phyloP scores from a whole-genome alignment of 2,888 invertebrate species.

The Mellilla xanthometata region DNA sequence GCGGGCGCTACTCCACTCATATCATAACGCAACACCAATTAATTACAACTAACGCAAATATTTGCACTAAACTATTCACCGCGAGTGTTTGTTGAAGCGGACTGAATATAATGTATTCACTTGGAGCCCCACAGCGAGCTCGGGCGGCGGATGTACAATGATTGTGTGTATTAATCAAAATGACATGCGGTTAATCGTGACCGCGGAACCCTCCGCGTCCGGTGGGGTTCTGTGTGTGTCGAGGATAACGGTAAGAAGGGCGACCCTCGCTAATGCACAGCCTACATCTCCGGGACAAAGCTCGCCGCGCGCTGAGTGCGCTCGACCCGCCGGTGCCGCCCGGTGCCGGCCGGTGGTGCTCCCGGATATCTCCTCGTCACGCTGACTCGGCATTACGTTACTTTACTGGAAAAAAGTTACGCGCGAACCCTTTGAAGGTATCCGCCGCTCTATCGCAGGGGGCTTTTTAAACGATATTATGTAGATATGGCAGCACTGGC shows the following conservation, averaged over 20 bases:
- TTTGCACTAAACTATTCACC: conserved; percentile 39
- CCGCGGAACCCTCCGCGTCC: conserved; percentile 51
- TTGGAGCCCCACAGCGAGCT: conserved; percentile 33
- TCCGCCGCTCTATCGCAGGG: background rate
- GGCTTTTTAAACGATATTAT: conserved; percentile 8
- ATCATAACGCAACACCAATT: conserved; percentile 31
- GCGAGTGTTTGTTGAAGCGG: conserved; percentile 41
- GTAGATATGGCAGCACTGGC: conserved; percentile 13
- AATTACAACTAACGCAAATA: conserved; percentile 40
- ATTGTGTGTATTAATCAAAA: conserved; percentile 75
- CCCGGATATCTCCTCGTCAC: conserved; percentile 39
- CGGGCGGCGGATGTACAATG: conserved; percentile 46
- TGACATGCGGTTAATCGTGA: conserved; percentile 68
- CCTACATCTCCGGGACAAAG: conserved; percentile 71
- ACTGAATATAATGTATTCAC: conserved; percentile 41
- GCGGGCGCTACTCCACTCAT: conserved; percentile 28
- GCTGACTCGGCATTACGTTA: conserved; percentile 40
- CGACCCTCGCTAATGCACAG: conserved; percentile 73
- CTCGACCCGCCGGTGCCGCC: conserved; percentile 66
- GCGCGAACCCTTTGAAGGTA: conserved; percentile 24
- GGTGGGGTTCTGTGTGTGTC: conserved; percentile 52
- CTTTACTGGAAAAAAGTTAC: conserved; percentile 31
- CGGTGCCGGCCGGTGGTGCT: conserved; percentile 44
- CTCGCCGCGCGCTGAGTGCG: conserved; percentile 59
- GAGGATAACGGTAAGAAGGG: conserved; percentile 58